phyloP scores from a whole-genome alignment of 2,797 vertebrate genomes.

The Gouania willdenowi region DNA sequence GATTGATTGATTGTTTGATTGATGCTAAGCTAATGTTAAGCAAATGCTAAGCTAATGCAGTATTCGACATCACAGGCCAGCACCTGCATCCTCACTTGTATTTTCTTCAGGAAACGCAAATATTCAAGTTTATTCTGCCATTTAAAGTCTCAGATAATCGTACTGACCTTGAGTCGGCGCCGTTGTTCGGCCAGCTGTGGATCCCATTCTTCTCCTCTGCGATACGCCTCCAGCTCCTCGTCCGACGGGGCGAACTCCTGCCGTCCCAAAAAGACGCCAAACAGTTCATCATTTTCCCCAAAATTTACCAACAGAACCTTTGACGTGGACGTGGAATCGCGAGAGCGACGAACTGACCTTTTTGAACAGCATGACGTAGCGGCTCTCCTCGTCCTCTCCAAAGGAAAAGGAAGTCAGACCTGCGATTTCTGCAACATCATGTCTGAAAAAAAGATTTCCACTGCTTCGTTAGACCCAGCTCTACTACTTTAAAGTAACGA shows the following conservation, averaged over 20 bases:
- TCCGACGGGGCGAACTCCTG: slow-evolving; percentile 91
- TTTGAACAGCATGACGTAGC: slow-evolving; percentile 93
- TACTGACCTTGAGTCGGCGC: slow-evolving; percentile 84
- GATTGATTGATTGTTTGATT: too few species aligned
- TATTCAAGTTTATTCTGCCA: too few species aligned
- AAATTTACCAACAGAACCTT: not conserved
- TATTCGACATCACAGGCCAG: too few species aligned
- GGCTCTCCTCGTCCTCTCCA: slow-evolving; percentile 88
- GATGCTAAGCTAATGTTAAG: too few species aligned
- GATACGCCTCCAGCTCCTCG: slow-evolving; percentile 90
- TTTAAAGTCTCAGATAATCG: too few species aligned
- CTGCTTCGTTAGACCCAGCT: too few species aligned
- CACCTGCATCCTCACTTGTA: too few species aligned
- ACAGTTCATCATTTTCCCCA: not conserved
- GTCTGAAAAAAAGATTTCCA: slow-evolving; percentile 52
- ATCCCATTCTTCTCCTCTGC: slow-evolving; percentile 90
- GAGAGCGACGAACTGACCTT: slow-evolving; percentile 74
- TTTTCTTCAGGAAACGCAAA: too few species aligned
- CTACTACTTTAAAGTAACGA: too few species aligned
- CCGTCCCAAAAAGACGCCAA: not conserved
- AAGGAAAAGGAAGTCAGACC: slow-evolving; percentile 92
- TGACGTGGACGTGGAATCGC: too few species aligned
- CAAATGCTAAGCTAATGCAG: too few species aligned
- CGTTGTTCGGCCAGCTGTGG: slow-evolving; percentile 82
- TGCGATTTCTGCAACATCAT: slow-evolving; percentile 90